These are phyloP conservation scores for Mormyrus iriodes DNA, from an alignment of 2,113 vertebrate genomes.

Conservation along the genomic window DNA sequence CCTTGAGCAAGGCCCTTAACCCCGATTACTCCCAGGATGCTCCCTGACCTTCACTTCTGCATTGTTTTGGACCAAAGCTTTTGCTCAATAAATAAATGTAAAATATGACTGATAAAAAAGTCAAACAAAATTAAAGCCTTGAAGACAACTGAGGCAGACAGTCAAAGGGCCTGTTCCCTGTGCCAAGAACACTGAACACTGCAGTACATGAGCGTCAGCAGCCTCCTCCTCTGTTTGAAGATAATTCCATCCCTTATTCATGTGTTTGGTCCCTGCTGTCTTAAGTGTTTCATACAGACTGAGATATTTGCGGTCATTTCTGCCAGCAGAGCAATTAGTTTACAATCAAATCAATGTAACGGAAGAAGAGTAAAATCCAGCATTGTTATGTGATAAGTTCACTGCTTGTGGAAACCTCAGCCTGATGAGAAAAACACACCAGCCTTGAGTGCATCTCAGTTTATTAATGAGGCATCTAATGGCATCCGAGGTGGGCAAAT, in stretches of 20 bases:
- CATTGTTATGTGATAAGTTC: neutral
- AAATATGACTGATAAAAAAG: neutral
- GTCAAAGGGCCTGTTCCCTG: neutral
- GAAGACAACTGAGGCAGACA: neutral
- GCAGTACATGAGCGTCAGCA: neutral
- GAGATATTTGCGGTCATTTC: neutral
- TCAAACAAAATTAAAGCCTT: neutral
- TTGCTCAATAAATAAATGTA: neutral
- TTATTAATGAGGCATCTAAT: neutral
- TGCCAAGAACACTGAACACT: neutral
- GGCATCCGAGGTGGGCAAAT: neutral
- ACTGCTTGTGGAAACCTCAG: neutral
- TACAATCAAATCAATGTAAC: neutral
- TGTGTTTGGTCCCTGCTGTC: neutral
- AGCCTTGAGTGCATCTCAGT: neutral
- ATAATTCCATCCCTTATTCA: neutral
- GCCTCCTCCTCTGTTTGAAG: neutral
- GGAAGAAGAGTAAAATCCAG: neutral
- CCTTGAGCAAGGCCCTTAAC: neutral
- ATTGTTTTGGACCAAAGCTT: neutral
- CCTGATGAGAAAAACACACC: neutral
- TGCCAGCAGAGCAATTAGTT: neutral
- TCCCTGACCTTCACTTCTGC: neutral
- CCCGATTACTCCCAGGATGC: neutral
- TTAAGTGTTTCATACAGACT: neutral